Percentiles rank a stretch among this genome's conserved stretches.
Evolutionary conservation across 2,113 vertebrate species (phyloP).

Genomic region (Pseudorectes ferrugineus): DNA sequence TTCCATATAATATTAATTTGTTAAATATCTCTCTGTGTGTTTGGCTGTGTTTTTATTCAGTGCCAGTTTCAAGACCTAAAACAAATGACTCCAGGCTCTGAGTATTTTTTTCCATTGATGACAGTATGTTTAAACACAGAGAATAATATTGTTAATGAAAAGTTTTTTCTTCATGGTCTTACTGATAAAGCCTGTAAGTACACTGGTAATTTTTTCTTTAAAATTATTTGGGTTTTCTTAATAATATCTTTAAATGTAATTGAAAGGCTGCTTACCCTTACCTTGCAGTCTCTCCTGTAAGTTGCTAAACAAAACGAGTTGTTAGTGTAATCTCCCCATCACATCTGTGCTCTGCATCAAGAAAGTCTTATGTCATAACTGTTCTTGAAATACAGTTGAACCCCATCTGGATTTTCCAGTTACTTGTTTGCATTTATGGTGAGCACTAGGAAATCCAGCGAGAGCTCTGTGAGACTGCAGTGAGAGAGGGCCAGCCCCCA

Average conservation of each 20-base stretch:
- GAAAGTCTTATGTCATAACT: background rate
- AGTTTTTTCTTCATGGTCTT: background rate
- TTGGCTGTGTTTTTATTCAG: background rate
- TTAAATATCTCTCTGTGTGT: background rate
- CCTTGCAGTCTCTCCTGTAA: background rate
- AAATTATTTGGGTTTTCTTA: background rate
- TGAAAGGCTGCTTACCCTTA: background rate
- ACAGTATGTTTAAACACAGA: background rate
- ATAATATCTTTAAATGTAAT: background rate
- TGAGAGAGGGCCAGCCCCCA: background rate
- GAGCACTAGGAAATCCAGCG: background rate
- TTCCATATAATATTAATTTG: background rate
- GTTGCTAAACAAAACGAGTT: background rate
- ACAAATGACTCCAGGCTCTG: background rate
- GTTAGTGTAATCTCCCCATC: background rate
- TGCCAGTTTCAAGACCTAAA: background rate
- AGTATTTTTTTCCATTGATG: background rate
- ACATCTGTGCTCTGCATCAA: background rate
- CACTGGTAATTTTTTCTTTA: background rate
- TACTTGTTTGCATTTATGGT: background rate
- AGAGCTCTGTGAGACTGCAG: background rate
- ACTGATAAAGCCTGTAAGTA: background rate
- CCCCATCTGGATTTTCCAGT: background rate
- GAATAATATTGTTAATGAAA: background rate
- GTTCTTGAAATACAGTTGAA: slow-evolving; percentile 3